Evolutionary conservation across 2,888 invertebrate genomes (phyloP).

Genomic region (Drosophila setosimentum): DNA sequence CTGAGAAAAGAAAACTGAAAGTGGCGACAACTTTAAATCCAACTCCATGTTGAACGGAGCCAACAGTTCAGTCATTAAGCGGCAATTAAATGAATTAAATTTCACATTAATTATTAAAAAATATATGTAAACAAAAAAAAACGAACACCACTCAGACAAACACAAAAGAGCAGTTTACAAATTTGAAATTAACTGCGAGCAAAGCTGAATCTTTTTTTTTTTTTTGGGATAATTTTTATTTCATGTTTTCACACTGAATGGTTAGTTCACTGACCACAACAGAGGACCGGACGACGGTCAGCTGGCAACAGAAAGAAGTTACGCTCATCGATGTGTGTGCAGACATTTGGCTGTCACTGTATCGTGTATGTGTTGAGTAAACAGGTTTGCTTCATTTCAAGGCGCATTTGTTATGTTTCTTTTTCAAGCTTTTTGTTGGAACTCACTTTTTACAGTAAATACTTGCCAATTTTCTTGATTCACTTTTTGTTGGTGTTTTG

Average conservation of each 20-base stretch:
- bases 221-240: slow-evolving; percentile 59
- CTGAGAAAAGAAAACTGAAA: slow-evolving; percentile 46
- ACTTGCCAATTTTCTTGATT: slow-evolving; percentile 57
- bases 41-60: slow-evolving; percentile 17
- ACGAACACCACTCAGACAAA: not conserved
- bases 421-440: slow-evolving; percentile 41
- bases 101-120: slow-evolving; percentile 69
- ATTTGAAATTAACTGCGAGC: slow-evolving; percentile 48
- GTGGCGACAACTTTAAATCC: slow-evolving; percentile 49
- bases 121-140: not conserved
- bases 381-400: slow-evolving; percentile 62
- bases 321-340: slow-evolving; percentile 12
- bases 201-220: slow-evolving; percentile 16
- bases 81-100: slow-evolving; percentile 73
- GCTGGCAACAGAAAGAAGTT: slow-evolving; percentile 33
- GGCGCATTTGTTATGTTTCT: slow-evolving; percentile 73
- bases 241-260: slow-evolving; percentile 50
- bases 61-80: slow-evolving; percentile 50
- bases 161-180: slow-evolving; percentile 38
- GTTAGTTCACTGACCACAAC: slow-evolving; percentile 67
- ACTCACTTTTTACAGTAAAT: slow-evolving; percentile 40
- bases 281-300: slow-evolving; percentile 53
- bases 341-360: slow-evolving; percentile 19
- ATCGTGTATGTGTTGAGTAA: slow-evolving; percentile 23
- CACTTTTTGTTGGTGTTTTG: slow-evolving; percentile 23